A percentile compares a stretch with the other conserved stretches of the same genome.
phyloP scores from a whole-genome alignment of 1,140 invertebrate species.

The Musca vetustissima region DNA sequence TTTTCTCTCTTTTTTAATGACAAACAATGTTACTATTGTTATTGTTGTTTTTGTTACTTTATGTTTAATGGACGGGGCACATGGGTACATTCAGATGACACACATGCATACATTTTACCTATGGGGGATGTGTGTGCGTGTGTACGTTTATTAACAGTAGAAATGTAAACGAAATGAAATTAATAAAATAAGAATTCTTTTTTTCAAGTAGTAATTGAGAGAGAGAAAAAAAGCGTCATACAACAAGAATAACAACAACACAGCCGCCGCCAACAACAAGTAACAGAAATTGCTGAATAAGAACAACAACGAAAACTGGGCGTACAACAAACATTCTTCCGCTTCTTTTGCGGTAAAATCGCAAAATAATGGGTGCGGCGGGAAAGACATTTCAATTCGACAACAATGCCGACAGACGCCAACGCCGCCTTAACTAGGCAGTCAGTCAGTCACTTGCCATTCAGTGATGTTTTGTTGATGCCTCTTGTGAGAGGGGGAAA shows the following conservation, averaged over 20 bases:
- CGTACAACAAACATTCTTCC: slow-evolving; percentile 9
- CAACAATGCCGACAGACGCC: not conserved
- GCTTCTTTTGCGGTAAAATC: no score
- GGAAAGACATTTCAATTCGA: not conserved
- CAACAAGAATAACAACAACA: no score
- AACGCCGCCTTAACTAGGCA: no score
- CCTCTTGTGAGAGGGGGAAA: no score
- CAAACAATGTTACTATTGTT: no score
- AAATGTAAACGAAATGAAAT: slow-evolving; percentile 6
- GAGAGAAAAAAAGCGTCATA: not conserved
- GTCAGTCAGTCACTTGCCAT: no score
- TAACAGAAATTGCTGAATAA: not conserved
- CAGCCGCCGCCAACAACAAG: slow-evolving; percentile 9
- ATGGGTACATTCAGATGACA: no score
- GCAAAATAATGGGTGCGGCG: slow-evolving; percentile 17
- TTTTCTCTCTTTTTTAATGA: no score
- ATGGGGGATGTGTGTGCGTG: not conserved
- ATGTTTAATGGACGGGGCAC: no score
- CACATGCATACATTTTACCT: no score
- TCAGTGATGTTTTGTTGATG: no score
- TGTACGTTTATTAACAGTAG: not conserved
- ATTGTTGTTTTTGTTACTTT: no score
- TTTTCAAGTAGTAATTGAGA: slow-evolving; percentile 17
- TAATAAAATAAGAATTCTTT: slow-evolving; percentile 10
- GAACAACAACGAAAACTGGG: slow-evolving; percentile 8